Evolutionary conservation across 2,888 invertebrate species (phyloP).

Genomic region (Atrina japonica): DNA sequence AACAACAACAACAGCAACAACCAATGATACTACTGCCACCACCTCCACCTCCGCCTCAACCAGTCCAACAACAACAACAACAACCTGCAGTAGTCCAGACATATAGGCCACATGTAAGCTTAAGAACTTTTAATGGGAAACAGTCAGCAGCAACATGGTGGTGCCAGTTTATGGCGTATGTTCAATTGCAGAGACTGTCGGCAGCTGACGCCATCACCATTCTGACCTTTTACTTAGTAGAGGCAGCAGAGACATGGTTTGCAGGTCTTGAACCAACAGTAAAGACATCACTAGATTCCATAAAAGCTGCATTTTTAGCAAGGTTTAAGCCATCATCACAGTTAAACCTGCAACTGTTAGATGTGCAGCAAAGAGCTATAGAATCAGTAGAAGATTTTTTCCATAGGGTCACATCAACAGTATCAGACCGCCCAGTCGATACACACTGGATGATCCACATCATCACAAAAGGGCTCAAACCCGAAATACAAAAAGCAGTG

Average conservation of each 20-base stretch:
- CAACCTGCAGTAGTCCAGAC: too few relatives aligned
- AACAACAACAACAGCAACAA: too few relatives aligned
- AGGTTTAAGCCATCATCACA: not conserved
- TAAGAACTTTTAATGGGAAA: too few relatives aligned
- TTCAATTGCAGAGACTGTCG: too few relatives aligned
- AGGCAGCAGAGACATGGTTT: slow-evolving; percentile 3
- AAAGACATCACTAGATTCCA: not conserved
- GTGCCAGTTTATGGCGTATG: too few relatives aligned
- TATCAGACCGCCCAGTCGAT: not conserved
- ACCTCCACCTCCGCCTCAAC: too few relatives aligned
- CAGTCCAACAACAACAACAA: too few relatives aligned
- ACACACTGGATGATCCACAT: too few relatives aligned
- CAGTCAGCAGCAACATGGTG: too few relatives aligned
- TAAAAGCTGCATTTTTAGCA: slow-evolving; percentile 9
- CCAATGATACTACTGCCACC: too few relatives aligned
- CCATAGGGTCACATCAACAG: not conserved
- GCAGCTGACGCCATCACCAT: too few relatives aligned
- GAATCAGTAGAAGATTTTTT: slow-evolving; percentile 19
- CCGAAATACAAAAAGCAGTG: not conserved
- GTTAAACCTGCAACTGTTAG: not conserved
- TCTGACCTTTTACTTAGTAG: slow-evolving; percentile 1
- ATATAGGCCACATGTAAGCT: too few relatives aligned
- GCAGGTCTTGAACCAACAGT: not conserved
- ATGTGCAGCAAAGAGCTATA: not conserved
- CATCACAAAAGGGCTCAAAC: not conserved